Evolutionary conservation across 2,888 invertebrate genomes (phyloP).

Genomic region (Philereme transversata): DNA sequence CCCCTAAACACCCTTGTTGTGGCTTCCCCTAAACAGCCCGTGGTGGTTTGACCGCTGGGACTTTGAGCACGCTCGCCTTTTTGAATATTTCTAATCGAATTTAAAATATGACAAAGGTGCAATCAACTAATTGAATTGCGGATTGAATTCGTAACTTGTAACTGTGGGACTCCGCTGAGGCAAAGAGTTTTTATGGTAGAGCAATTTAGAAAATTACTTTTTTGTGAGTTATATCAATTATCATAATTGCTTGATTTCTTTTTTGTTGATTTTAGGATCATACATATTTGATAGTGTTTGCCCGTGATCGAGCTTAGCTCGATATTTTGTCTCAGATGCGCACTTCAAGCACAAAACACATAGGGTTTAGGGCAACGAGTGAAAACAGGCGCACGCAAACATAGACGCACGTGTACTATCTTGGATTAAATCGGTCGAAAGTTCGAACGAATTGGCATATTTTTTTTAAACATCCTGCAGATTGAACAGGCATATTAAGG

Average conservation of each 20-base stretch:
- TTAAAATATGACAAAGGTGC: slow-evolving; percentile 34
- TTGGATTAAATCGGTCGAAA: too few relatives aligned
- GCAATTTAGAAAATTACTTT: background rate
- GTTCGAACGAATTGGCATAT: too few relatives aligned
- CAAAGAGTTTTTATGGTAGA: slow-evolving; percentile 6
- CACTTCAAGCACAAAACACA: too few relatives aligned
- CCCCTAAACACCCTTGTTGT: slow-evolving; percentile 14
- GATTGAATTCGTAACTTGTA: slow-evolving; percentile 23
- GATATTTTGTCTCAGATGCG: too few relatives aligned
- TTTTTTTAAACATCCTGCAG: too few relatives aligned
- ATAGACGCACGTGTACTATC: too few relatives aligned
- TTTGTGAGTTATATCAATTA: slow-evolving; percentile 2
- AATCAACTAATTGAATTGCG: slow-evolving; percentile 36
- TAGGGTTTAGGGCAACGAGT: too few relatives aligned
- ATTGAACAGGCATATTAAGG: too few relatives aligned
- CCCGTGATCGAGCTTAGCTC: too few relatives aligned
- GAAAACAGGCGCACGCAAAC: too few relatives aligned
- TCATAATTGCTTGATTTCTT: background rate
- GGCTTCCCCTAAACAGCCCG: slow-evolving; percentile 2
- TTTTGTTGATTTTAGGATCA: background rate
- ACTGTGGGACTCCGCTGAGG: slow-evolving; percentile 6
- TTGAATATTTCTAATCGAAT: slow-evolving; percentile 28
- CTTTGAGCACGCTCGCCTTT: slow-evolving; percentile 20
- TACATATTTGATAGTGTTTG: background rate
- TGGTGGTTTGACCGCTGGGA: slow-evolving; percentile 24